Evolutionary conservation across 2,888 invertebrate genomes (phyloP), one percentile per base, ranked within the genome.

Genomic region (Dichetophora obliterata): DNA sequence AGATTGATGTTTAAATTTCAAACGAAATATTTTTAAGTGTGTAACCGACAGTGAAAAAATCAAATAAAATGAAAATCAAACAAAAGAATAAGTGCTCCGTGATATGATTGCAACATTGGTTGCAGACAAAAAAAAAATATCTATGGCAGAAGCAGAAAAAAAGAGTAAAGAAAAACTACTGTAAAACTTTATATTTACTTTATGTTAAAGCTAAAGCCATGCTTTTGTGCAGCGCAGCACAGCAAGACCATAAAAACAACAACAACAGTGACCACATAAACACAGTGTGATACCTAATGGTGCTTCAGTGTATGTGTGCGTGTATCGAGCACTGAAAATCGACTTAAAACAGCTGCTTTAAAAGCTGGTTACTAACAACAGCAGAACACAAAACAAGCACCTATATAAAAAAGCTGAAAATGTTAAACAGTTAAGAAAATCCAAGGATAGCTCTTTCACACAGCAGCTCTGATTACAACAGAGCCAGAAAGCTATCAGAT

Each of bases 301-400:
- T 19, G 68, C 37, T 9, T 63, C 2, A 2, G 50, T 65, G 31
- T 34, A 5, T 34, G 34, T 24, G 31, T 63, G 24, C n/a, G 0
- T 54, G 19, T 19, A 19, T 31, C 52, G 4, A 71, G 19, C 24
- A 54, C 52, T 70, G 70, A n/a, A 70, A 57, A 54, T 52, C 9
- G 31, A 70, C 54, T 54, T 11, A 8, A 70, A 54, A 34, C 52
- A 52, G 31, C 19, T 71, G 70, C 3, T 19, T 57, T 43, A 71
- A 43, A 37, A 37, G 37, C 57, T 34, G 16, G 19, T 22, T 22
- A 43, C 19, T 14, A 37, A n/a, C 9, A 52, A 57, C 34, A 68
- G 31, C 9, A 68, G 50, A n/a, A n/a, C 24, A 59, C 6, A 6
- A 19, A 19, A 59, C 11, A 14, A 22, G 57, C 0, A 19, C n/a